Evolutionary conservation across 2,797 vertebrate genomes (phyloP).

Genomic region (Enteromius fasciolatus): DNA sequence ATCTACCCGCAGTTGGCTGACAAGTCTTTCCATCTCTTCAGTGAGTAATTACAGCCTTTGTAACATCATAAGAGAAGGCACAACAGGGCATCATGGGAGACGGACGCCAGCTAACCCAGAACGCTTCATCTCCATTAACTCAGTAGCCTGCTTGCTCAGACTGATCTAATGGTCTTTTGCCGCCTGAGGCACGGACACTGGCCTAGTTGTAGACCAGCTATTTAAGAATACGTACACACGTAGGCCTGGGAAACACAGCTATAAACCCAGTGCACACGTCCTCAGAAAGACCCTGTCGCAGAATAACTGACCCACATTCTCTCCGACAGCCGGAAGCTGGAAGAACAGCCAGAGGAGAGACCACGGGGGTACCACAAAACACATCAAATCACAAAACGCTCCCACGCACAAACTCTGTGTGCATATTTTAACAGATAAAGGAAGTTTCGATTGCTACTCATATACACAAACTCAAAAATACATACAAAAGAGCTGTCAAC

Average conservation of each 20-base stretch:
- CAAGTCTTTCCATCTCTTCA: slow-evolving; percentile 19
- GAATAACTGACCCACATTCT: slow-evolving; percentile 45
- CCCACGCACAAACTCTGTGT: neutral
- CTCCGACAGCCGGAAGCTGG: neutral
- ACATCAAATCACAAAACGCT: neutral
- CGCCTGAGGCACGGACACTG: slow-evolving; percentile 1
- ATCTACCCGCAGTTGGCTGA: neutral
- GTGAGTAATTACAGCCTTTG: slow-evolving; percentile 15
- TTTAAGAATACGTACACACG: neutral
- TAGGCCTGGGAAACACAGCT: neutral
- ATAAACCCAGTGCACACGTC: neutral
- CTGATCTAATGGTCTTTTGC: slow-evolving; percentile 29
- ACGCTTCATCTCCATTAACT: slow-evolving; percentile 8
- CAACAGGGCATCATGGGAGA: slow-evolving; percentile 31
- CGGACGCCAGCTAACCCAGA: neutral
- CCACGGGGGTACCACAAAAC: neutral
- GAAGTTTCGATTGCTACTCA: neutral
- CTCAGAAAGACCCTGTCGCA: neutral
- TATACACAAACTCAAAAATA: neutral
- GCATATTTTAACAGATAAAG: neutral
- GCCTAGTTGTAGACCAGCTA: slow-evolving; percentile 39
- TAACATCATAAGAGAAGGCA: slow-evolving; percentile 36
- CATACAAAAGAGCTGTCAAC: neutral
- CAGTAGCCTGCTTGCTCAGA: neutral
- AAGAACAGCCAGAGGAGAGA: slow-evolving; percentile 19